Percentiles rank a stretch among this genome's conserved stretches.
Conservation (phyloP, 2,888 invertebrate species). For the Tenthredo amoena region DNA sequence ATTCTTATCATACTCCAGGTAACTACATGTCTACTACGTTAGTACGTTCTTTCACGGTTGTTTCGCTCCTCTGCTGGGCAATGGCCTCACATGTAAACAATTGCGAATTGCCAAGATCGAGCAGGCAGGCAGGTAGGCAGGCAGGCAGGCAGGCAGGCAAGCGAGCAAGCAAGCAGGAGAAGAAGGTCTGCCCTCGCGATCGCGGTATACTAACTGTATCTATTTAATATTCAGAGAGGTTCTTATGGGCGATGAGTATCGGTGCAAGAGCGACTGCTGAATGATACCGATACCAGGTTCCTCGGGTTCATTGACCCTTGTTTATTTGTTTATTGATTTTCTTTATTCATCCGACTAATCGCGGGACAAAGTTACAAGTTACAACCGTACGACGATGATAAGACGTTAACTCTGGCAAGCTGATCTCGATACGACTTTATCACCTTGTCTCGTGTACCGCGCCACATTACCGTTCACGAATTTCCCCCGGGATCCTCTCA, state of each 20-base stretch:
- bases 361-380: too few species aligned
- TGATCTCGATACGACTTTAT: conserved; percentile 6
- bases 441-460: background rate
- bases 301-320: conserved; percentile 15
- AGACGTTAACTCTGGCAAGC: background rate
- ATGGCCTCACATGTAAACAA: conserved; percentile 78
- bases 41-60: conserved; percentile 60
- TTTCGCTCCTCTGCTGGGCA: conserved; percentile 67
- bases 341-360: background rate
- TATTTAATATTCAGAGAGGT: conserved; percentile 38
- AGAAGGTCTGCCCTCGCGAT: background rate
- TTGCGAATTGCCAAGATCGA: conserved; percentile 66
- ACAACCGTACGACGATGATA: background rate
- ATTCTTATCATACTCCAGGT: background rate
- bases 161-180: background rate
- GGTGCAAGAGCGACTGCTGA: conserved; percentile 45
- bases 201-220: conserved; percentile 23
- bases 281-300: conserved; percentile 11
- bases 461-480: conserved; percentile 16
- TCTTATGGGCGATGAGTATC: conserved; percentile 17
- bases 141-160: too few species aligned
- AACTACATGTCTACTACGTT: conserved; percentile 22
- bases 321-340: background rate
- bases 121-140: too few species aligned
- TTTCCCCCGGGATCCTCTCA: background rate